Percentiles rank a stretch among this genome's conserved stretches.
phyloP scores from a whole-genome alignment of 2,113 vertebrate genomes.

The Odocoileus virginianus region DNA sequence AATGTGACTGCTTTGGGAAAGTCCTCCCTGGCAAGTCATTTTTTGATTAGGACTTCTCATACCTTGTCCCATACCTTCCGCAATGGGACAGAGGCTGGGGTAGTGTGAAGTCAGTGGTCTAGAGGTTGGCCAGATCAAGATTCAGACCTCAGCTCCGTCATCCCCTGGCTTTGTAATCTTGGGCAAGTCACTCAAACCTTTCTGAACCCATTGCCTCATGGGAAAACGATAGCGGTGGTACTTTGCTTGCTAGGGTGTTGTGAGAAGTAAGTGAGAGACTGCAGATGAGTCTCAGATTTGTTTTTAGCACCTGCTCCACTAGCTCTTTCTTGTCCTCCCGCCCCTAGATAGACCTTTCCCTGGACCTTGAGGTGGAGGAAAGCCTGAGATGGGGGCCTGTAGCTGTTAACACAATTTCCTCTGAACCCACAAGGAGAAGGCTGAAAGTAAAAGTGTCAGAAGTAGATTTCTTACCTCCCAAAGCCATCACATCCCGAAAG shows the following conservation, averaged over 20 bases:
- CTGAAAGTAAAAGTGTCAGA: background rate
- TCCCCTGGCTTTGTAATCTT: background rate
- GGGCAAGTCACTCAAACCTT: background rate
- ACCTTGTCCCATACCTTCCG: background rate
- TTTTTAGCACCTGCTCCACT: constrained; percentile 55
- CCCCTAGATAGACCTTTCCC: constrained; percentile 63
- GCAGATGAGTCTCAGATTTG: constrained; percentile 46
- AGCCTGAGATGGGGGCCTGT: background rate
- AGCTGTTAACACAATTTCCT: constrained; percentile 34
- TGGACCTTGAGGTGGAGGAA: constrained; percentile 49
- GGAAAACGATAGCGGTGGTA: background rate
- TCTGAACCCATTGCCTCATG: background rate
- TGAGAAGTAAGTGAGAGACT: constrained; percentile 42
- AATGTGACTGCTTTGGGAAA: background rate
- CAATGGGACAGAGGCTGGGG: background rate
- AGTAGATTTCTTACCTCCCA: background rate
- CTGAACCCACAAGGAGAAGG: background rate
- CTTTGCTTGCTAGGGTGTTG: background rate
- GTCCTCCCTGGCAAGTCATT: background rate
- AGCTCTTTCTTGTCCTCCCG: constrained; percentile 28
- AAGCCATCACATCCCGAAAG: background rate
- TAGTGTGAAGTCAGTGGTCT: background rate
- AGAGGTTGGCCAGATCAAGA: background rate
- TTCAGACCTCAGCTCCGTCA: background rate
- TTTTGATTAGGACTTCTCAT: background rate